phyloP scores from a whole-genome alignment of 2,888 invertebrate species.

The Pyrrhosoma nymphula region DNA sequence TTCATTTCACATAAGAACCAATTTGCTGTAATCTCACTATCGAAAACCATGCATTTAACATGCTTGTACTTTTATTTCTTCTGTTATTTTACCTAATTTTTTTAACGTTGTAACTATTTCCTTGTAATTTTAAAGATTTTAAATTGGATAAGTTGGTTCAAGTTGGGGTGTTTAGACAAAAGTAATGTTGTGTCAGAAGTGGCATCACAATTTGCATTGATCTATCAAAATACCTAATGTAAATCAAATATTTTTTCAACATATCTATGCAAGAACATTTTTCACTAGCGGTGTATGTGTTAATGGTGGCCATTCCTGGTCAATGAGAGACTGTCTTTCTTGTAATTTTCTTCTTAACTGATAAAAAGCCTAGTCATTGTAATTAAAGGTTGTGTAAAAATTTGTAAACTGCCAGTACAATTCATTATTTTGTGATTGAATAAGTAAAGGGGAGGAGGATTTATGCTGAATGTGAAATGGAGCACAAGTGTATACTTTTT shows the following conservation, averaged over 20 bases:
- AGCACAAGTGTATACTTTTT: neutral
- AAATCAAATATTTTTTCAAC: conserved; percentile 33
- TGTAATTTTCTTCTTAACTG: neutral
- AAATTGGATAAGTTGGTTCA: neutral
- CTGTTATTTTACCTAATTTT: neutral
- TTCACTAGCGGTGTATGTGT: neutral
- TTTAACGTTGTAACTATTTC: neutral
- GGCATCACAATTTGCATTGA: neutral
- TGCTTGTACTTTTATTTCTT: neutral
- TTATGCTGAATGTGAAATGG: neutral
- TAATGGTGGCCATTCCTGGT: neutral
- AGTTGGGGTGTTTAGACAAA: no score
- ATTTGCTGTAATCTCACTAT: neutral
- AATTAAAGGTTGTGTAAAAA: conserved; percentile 42
- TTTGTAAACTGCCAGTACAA: conserved; percentile 41
- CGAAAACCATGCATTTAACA: neutral
- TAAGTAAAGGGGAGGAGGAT: neutral
- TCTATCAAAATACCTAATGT: neutral
- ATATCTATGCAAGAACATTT: conserved; percentile 5
- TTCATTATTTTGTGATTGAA: neutral
- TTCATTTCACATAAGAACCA: neutral
- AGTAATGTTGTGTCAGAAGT: neutral
- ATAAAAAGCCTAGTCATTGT: conserved; percentile 28
- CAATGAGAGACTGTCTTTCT: neutral
- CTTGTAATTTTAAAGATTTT: neutral